Percentiles rank a stretch among this genome's conserved stretches.
phyloP scores from a whole-genome alignment of 2,888 invertebrate species.

The Anagyrus pseudococci region DNA sequence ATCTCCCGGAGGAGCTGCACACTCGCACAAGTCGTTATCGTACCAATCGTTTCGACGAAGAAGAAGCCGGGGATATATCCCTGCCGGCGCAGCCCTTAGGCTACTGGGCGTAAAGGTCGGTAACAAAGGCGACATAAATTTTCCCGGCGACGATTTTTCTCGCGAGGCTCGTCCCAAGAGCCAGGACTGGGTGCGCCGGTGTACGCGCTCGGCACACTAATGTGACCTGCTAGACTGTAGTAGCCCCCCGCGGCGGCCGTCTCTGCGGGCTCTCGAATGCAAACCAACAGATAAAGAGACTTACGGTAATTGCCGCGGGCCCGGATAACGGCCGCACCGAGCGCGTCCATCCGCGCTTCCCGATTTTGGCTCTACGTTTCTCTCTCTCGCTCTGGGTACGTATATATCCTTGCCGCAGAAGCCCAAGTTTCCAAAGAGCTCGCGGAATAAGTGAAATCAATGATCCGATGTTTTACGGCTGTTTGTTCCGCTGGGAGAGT shows the following conservation, averaged over 20 bases:
- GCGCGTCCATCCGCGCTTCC: background rate
- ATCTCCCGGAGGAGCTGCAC: no score
- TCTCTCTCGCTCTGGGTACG: background rate
- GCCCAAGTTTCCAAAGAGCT: background rate
- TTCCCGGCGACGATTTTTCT: background rate
- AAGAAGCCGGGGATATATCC: no score
- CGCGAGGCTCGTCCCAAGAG: background rate
- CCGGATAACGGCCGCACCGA: constrained; percentile 15
- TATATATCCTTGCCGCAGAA: background rate
- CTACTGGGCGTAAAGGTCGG: background rate
- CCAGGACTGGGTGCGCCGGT: no score
- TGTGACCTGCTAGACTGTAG: no score
- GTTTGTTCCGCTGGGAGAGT: constrained; percentile 5
- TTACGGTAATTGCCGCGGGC: constrained; percentile 50
- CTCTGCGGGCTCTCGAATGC: constrained; percentile 20
- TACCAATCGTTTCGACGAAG: no score
- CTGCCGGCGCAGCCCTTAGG: no score
- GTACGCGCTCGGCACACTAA: background rate
- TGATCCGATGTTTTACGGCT: constrained; percentile 21
- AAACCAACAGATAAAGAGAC: constrained; percentile 50
- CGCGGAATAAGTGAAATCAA: constrained; percentile 2
- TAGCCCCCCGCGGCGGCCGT: no score
- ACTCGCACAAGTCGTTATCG: no score
- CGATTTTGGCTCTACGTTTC: background rate
- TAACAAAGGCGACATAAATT: constrained; percentile 20